A percentile compares a stretch with the other conserved stretches of the same genome.
Conservation (phyloP, 1,140 invertebrate species). For the Colletes gigas region DNA sequence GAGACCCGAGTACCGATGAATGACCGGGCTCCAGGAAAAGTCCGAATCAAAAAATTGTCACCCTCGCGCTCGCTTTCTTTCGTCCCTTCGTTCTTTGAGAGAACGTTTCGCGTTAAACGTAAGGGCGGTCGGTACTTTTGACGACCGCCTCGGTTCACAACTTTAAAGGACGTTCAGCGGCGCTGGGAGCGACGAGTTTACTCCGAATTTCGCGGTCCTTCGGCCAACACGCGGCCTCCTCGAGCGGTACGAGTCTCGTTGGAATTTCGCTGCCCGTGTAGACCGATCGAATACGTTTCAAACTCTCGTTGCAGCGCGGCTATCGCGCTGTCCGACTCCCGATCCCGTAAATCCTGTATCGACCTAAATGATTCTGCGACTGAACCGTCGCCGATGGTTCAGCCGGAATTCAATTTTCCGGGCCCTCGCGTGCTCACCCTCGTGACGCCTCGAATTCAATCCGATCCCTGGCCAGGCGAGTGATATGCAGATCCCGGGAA, state of each 20-base stretch:
- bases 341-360: constrained; percentile 20
- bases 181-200: neutral
- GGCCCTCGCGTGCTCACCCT: constrained; percentile 44
- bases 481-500: constrained; percentile 42
- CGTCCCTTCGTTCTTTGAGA: constrained; percentile 24
- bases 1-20: constrained; percentile 28
- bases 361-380: constrained; percentile 40
- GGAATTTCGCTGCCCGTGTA: neutral
- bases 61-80: constrained; percentile 15
- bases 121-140: constrained; percentile 41
- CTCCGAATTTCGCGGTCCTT: constrained; percentile 53
- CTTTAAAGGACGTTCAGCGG: constrained; percentile 44
- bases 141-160: constrained; percentile 20
- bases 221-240: neutral
- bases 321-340: too few relatives aligned
- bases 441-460: constrained; percentile 50
- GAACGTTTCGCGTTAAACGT: constrained; percentile 24
- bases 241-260: neutral
- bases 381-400: constrained; percentile 18
- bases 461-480: constrained; percentile 13
- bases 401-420: constrained; percentile 61
- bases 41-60: constrained; percentile 62
- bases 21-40: constrained; percentile 47
- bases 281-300: neutral
- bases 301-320: neutral